Conservation (phyloP, 2,888 invertebrate genomes). For the Caenorhabditis zanzibari region DNA sequence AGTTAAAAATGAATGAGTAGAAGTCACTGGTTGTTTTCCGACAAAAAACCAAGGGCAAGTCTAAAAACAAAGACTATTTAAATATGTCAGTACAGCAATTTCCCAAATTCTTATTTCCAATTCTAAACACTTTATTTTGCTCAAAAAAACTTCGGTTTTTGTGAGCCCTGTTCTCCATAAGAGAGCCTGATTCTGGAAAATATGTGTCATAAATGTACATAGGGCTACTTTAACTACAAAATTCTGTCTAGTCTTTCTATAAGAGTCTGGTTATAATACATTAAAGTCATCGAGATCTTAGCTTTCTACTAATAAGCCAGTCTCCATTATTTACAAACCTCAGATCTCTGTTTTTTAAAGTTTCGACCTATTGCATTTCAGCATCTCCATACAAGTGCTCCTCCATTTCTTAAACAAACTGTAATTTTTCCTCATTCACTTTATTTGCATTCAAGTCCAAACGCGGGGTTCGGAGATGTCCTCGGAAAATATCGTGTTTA, state of each 20-base stretch:
- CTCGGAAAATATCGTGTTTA: not conserved
- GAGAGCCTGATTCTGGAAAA: not conserved
- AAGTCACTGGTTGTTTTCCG: not conserved
- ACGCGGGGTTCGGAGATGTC: not conserved
- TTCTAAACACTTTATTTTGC: too few species aligned
- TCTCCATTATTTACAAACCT: not conserved
- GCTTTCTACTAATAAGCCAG: not conserved
- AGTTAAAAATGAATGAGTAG: not conserved
- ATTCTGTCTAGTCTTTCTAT: not conserved
- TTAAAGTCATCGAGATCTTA: not conserved
- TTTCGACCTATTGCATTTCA: not conserved
- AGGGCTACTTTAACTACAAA: not conserved
- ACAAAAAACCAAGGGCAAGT: not conserved
- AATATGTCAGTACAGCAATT: not conserved
- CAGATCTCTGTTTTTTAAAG: slow-evolving; percentile 2
- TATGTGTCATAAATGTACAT: not conserved
- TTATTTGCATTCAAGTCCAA: slow-evolving; percentile 2
- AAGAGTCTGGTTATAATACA: not conserved
- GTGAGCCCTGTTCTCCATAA: not conserved
- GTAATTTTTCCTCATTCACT: not conserved
- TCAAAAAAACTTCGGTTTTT: too few species aligned
- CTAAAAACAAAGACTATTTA: not conserved
- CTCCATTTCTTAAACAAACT: not conserved
- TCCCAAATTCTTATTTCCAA: too few species aligned
- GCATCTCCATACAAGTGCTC: not conserved